Percentiles rank a stretch among this genome's conserved stretches.
phyloP scores from a whole-genome alignment of 2,113 vertebrate species.

The Nyctibius bracteatus region DNA sequence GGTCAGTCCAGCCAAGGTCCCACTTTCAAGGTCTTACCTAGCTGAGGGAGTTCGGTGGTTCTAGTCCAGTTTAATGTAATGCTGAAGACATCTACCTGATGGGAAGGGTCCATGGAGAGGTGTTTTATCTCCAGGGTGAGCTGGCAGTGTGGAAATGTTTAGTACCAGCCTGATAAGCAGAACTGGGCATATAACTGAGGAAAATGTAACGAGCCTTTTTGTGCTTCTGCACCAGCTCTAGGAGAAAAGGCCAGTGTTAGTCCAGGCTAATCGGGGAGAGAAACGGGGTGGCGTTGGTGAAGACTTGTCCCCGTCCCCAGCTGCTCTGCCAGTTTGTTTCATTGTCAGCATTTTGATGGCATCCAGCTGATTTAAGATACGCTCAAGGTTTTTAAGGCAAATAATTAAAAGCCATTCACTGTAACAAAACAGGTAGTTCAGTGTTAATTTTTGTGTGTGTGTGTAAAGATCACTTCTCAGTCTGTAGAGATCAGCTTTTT shows the following conservation, averaged over 20 bases:
- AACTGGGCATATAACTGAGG: neutral
- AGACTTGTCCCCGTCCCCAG: neutral
- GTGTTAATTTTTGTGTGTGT: neutral
- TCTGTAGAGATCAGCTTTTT: neutral
- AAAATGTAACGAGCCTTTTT: fast-evolving
- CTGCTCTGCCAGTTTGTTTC: neutral
- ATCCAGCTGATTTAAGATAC: neutral
- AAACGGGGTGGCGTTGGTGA: fast-evolving
- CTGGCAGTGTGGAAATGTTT: neutral
- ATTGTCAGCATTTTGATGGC: neutral
- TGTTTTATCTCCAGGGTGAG: neutral
- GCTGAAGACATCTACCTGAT: neutral
- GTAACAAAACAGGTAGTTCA: neutral
- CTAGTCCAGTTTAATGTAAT: too few species aligned
- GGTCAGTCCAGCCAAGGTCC: neutral
- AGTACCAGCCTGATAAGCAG: neutral
- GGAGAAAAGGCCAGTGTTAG: neutral
- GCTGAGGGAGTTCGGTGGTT: neutral
- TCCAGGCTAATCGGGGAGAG: neutral
- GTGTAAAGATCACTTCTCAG: neutral
- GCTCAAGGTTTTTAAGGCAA: neutral
- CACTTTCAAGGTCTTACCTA: neutral
- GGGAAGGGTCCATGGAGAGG: neutral
- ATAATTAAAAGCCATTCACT: neutral
- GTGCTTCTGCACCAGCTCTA: fast-evolving